These are phyloP conservation scores for Aelia acuminata DNA, from an alignment of 2,888 invertebrate species.

Conservation along the genomic window DNA sequence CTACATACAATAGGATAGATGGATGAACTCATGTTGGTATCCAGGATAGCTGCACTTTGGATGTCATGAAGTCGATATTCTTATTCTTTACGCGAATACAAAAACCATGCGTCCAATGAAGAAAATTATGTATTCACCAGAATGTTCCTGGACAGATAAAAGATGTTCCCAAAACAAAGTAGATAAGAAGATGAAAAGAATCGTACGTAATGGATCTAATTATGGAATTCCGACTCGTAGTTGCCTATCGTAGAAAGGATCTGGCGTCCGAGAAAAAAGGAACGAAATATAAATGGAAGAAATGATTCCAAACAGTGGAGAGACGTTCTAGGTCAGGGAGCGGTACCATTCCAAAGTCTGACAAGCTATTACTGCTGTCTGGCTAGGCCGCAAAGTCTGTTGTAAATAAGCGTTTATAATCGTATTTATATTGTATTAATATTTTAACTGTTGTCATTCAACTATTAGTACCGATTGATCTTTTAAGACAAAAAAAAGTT, in stretches of 20 bases:
- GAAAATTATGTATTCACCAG: not conserved
- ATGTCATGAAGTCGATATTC: not conserved
- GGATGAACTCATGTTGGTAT: not conserved
- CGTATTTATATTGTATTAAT: too few relatives aligned
- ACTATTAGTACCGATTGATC: too few relatives aligned
- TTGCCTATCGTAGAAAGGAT: not conserved
- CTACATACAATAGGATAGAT: not conserved
- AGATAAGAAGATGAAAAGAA: not conserved
- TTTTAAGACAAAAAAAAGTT: too few relatives aligned
- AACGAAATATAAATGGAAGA: not conserved
- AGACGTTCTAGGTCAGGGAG: not conserved
- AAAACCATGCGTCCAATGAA: not conserved
- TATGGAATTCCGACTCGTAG: conserved; percentile 19
- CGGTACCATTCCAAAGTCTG: not conserved
- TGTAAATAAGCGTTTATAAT: not conserved
- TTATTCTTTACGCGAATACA: not conserved
- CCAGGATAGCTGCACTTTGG: too few relatives aligned
- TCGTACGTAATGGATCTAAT: not conserved
- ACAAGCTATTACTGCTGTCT: not conserved
- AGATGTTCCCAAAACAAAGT: not conserved
- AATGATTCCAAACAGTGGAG: not conserved
- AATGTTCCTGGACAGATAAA: not conserved
- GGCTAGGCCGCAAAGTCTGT: not conserved
- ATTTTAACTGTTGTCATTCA: too few relatives aligned
- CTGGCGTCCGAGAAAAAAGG: not conserved